phyloP scores from a whole-genome alignment of 2,797 vertebrate species.

The Esox lucius region DNA sequence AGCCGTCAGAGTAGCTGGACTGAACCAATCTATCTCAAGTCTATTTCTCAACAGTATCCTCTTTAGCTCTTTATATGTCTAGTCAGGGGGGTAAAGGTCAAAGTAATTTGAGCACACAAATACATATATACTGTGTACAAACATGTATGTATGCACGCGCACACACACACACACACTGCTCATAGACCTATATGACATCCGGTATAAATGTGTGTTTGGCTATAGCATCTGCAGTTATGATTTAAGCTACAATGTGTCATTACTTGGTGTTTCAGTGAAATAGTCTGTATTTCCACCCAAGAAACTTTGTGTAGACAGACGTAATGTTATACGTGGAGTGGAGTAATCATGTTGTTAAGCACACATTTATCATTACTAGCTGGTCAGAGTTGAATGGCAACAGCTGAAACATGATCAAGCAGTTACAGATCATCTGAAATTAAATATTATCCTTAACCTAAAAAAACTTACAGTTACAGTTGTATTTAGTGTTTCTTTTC shows the following conservation, averaged over 20 bases:
- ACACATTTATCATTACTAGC: slow-evolving; percentile 56
- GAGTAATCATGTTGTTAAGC: slow-evolving; percentile 28
- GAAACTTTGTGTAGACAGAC: slow-evolving; percentile 40
- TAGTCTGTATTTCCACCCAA: slow-evolving; percentile 52
- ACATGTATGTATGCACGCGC: not conserved
- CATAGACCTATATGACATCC: slow-evolving; percentile 1
- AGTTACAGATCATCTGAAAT: slow-evolving; percentile 51
- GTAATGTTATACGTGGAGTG: slow-evolving; percentile 25
- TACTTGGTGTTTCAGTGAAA: not conserved
- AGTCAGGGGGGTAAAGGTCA: not conserved
- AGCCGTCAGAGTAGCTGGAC: slow-evolving; percentile 7
- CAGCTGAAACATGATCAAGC: slow-evolving; percentile 36
- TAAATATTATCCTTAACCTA: slow-evolving; percentile 50
- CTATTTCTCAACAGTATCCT: not conserved
- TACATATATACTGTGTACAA: not conserved
- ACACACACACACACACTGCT: not conserved
- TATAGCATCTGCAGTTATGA: slow-evolving; percentile 32
- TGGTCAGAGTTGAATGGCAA: slow-evolving; percentile 45
- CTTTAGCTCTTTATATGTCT: not conserved
- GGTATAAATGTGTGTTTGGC: slow-evolving; percentile 22
- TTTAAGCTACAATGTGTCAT: not conserved
- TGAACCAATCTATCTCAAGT: not conserved
- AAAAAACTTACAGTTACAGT: not conserved
- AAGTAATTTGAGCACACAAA: not conserved
- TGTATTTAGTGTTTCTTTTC: not conserved